Evolutionary conservation across 1,140 invertebrate genomes (phyloP).

Genomic region (Pollicipes pollicipes): DNA sequence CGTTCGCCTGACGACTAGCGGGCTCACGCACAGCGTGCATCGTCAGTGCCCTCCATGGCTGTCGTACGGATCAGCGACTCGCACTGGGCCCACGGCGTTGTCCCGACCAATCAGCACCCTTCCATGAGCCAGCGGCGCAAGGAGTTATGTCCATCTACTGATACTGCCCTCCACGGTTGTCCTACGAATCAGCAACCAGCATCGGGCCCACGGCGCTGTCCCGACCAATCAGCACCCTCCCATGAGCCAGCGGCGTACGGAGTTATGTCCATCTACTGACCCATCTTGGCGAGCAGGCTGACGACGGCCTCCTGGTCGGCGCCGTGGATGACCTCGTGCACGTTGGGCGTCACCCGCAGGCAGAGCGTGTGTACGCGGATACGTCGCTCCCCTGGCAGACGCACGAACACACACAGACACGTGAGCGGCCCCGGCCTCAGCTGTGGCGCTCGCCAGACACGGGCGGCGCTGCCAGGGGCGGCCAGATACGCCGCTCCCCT

Average conservation of each 20-base stretch:
- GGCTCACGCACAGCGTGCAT: too few species aligned
- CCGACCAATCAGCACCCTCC: not conserved
- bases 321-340: conserved; percentile 67
- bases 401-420: conserved; percentile 11
- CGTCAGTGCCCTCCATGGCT: too few species aligned
- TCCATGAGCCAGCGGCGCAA: not conserved
- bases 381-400: conserved; percentile 60
- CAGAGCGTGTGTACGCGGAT: conserved; percentile 96
- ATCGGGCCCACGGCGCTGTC: too few species aligned
- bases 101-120: too few species aligned
- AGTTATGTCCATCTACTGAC: conserved; percentile 29
- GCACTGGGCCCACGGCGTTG: too few species aligned
- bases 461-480: too few species aligned
- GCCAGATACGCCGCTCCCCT: conserved; percentile 89
- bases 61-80: too few species aligned
- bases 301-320: conserved; percentile 94
- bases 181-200: too few species aligned
- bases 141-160: conserved; percentile 20
- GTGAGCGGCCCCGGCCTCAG: too few species aligned
- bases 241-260: not conserved
- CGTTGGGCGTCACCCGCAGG: conserved; percentile 64
- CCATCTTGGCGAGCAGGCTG: conserved; percentile 87
- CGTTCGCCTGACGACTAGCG: too few species aligned
- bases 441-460: too few species aligned
- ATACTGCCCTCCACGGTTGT: too few species aligned